These are phyloP conservation scores for Sipunculus nudus DNA, from an alignment of 2,888 invertebrate genomes.

Conservation along the genomic window DNA sequence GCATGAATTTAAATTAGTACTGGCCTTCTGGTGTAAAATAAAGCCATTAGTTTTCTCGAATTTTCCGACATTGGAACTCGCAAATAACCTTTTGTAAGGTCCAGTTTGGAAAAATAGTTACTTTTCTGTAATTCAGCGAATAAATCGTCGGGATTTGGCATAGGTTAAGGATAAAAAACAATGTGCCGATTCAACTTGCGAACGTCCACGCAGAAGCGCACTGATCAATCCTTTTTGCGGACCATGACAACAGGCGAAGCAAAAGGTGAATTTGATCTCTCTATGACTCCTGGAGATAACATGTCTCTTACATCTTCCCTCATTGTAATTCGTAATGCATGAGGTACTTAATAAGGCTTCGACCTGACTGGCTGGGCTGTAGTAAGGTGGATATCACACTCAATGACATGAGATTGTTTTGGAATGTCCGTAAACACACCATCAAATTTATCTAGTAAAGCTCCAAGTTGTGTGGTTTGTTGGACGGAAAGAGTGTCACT, in stretches of 20 bases:
- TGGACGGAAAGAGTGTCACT: no score
- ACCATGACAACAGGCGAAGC: not conserved
- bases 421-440: not conserved
- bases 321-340: not conserved
- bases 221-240: not conserved
- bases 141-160: not conserved
- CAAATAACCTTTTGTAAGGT: not conserved
- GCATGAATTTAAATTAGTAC: slow-evolving; percentile 5
- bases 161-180: not conserved
- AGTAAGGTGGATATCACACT: not conserved
- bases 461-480: no score
- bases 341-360: not conserved
- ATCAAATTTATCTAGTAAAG: no score
- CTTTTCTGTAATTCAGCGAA: not conserved
- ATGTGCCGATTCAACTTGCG: not conserved
- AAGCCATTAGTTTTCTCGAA: not conserved
- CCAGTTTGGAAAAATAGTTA: not conserved
- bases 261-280: not conserved
- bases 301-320: not conserved
- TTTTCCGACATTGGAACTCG: not conserved
- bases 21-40: slow-evolving; percentile 4
- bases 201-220: not conserved
- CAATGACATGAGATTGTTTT: not conserved
- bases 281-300: not conserved
- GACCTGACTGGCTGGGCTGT: not conserved